Evolutionary conservation across 2,888 invertebrate species (phyloP).

Genomic region (Zelleria hepariella): DNA sequence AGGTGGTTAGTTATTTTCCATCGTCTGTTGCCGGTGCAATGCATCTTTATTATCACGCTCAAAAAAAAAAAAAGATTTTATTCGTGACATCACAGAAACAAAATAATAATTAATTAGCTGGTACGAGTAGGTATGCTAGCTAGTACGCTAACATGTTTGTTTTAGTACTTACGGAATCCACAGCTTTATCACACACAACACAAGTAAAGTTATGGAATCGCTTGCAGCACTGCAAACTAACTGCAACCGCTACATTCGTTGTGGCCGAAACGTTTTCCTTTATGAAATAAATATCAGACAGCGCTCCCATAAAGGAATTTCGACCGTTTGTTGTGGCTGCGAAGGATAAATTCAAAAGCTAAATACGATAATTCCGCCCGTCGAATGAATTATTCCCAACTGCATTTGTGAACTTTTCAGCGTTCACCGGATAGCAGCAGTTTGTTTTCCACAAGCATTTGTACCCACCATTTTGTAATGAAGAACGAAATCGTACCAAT

Average conservation of each 20-base stretch:
- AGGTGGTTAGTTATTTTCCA: no score
- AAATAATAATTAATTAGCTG: no score
- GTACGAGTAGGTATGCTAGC: no score
- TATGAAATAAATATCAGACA: neutral
- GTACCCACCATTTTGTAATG: neutral
- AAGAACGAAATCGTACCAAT: neutral
- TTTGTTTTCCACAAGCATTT: neutral
- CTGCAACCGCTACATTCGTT: neutral
- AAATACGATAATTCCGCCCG: neutral
- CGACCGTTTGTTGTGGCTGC: neutral
- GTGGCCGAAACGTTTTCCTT: neutral
- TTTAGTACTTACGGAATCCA: neutral
- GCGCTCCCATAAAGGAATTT: neutral
- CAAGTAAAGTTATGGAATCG: neutral
- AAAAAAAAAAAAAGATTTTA: no score
- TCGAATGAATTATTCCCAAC: neutral
- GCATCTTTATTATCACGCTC: no score
- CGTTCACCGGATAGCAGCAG: neutral
- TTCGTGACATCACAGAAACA: no score
- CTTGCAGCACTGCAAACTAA: neutral
- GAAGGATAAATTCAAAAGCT: neutral
- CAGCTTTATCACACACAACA: neutral
- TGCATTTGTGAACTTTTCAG: neutral
- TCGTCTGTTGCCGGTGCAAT: no score
- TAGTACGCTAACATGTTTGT: neutral